Base-by-base conservation (phyloP, 2,797 vertebrate species). In the Acanthurus lineatus region DNA sequence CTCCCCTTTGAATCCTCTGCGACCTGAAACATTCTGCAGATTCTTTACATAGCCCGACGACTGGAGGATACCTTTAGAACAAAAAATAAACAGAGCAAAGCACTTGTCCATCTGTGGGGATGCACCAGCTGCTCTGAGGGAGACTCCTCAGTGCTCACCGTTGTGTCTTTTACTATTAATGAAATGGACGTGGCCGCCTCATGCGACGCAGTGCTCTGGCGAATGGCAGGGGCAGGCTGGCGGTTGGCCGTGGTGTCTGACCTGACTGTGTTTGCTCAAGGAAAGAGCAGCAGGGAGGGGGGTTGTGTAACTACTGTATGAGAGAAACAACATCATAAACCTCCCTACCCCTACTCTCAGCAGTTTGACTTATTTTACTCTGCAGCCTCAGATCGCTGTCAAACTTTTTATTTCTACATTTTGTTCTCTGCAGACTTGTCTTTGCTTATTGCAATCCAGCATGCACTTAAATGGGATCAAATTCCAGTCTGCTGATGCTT, bases 221-320 rank as follows among this genome's bases (percentile, higher is more conserved):
- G 79, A 78, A 63, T 84, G 86, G 82, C 74, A 68, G 77, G 63
- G 69, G 65, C 67, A 64, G 81, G 58, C 79, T 76, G 73, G 71
- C 59, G 80, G 64, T 79, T 76, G 75, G 88, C 82, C 79, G 28
- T 82, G 64, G 68, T 82, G 77, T 90, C 86, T 88, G 88, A 91
- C 84, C 87, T 49, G 86, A 63, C 83, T 79, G 73, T 91, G 85
- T 93, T 90, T 90, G 86, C 79, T 77, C 65, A 77, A 73, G 72
- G 78, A 82, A 84, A 67, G 58, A 81, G 81, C 51, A 38, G 64
- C 67, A 62, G 73, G 82, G 79, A 76, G 83, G 77, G 69, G 70
- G 62, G 62, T 89, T 94, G 93, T 94, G 79, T 92, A 92, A 88
- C 89, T 81, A 77, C 86, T 92, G 92, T 83, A 77, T 65, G 88